phyloP scores from a whole-genome alignment of 37 sponge, comb jelly and placozoan genomes.

The Amphimedon queenslandica region DNA sequence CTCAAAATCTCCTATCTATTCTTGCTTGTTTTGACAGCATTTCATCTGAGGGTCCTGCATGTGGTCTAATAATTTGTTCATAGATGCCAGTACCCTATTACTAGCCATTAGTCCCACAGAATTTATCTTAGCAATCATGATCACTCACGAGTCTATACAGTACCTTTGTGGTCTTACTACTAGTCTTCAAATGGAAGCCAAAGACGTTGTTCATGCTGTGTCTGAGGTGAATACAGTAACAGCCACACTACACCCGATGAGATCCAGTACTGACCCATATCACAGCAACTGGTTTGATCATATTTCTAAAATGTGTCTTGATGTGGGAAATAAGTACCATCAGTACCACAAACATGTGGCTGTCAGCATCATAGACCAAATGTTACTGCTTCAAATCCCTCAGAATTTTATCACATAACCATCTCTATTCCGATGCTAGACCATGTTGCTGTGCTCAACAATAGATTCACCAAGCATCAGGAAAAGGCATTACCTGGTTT shows the following conservation, averaged over 20 bases:
- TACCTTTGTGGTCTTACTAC: slow-evolving; percentile 44
- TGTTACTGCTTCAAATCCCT: slow-evolving; percentile 12
- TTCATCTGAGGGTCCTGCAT: slow-evolving; percentile 24
- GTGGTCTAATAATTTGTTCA: slow-evolving; percentile 50
- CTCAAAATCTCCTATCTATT: slow-evolving; percentile 35
- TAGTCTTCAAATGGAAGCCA: slow-evolving; percentile 52
- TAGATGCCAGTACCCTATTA: slow-evolving; percentile 53
- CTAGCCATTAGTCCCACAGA: slow-evolving; percentile 41
- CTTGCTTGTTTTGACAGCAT: slow-evolving; percentile 59
- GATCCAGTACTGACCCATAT: slow-evolving; percentile 15
- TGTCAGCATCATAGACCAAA: slow-evolving; percentile 20
- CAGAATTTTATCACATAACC: slow-evolving; percentile 9
- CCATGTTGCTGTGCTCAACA: slow-evolving; percentile 23
- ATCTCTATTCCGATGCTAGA: slow-evolving; percentile 27
- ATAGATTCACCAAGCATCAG: slow-evolving; percentile 29
- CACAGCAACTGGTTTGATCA: slow-evolving; percentile 36
- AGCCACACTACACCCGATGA: slow-evolving; percentile 14
- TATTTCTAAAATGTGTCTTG: slow-evolving; percentile 17
- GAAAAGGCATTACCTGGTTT: slow-evolving; percentile 6
- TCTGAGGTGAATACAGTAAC: slow-evolving; percentile 38
- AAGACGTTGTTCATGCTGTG: slow-evolving; percentile 53
- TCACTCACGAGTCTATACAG: slow-evolving; percentile 36
- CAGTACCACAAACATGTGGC: slow-evolving; percentile 33
- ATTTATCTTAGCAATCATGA: slow-evolving; percentile 47
- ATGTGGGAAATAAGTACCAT: slow-evolving; percentile 18